Evolutionary conservation across 2,888 invertebrate species (phyloP).

Genomic region (Rhagonycha lutea): DNA sequence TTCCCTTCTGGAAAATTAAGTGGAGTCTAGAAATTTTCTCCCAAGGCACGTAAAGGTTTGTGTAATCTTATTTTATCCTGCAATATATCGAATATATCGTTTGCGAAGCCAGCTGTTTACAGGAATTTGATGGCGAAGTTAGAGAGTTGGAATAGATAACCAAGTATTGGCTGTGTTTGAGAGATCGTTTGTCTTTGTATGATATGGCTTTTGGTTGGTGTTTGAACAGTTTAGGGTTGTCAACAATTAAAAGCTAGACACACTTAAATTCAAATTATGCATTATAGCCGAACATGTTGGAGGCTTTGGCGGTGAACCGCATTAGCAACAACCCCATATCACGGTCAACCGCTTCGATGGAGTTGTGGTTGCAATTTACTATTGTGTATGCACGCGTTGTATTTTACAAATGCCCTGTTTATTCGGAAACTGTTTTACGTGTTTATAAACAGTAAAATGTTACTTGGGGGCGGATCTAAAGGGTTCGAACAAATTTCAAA

Average conservation of each 20-base stretch:
- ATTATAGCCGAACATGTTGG: constrained; percentile 21
- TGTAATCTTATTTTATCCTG: constrained; percentile 50
- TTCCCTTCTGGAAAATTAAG: constrained; percentile 55
- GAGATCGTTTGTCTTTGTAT: constrained; percentile 5
- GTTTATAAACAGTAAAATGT: constrained; percentile 21
- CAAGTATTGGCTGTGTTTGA: constrained; percentile 1
- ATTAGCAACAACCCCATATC: constrained; percentile 25
- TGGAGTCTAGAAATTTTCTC: constrained; percentile 51
- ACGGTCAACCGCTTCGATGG: constrained; percentile 27
- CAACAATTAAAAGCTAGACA: constrained; percentile 17
- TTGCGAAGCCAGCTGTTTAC: constrained; percentile 33
- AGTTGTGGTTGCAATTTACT: constrained; percentile 28
- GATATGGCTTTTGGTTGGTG: not conserved
- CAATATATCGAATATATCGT: constrained; percentile 48
- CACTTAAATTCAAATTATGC: constrained; percentile 23
- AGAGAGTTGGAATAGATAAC: constrained; percentile 23
- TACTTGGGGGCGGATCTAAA: not conserved
- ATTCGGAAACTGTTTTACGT: constrained; percentile 26
- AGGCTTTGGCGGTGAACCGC: constrained; percentile 20
- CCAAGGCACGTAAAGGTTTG: constrained; percentile 45
- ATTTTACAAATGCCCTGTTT: constrained; percentile 27
- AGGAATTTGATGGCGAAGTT: constrained; percentile 31
- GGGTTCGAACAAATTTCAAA: not conserved
- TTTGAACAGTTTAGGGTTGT: constrained; percentile 11
- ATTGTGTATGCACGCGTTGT: constrained; percentile 29